Evolutionary conservation across 2,888 invertebrate species (phyloP).

Genomic region (Vannuccia rotundouncinata): DNA sequence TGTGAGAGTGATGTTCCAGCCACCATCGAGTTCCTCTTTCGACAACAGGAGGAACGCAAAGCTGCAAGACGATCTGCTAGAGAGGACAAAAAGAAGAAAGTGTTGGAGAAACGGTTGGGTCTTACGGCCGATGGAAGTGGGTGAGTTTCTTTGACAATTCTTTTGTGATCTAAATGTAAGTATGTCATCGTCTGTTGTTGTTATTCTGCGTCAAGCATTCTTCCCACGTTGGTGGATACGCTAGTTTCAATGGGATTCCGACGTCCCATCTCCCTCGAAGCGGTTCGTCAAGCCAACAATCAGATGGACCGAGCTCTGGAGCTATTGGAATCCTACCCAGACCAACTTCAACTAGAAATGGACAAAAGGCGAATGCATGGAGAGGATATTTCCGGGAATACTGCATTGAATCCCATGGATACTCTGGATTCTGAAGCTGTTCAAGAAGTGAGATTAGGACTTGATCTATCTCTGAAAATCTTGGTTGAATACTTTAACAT

Average conservation of each 20-base stretch:
- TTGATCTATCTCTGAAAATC: too few relatives aligned
- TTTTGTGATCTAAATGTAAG: too few relatives aligned
- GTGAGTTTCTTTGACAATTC: too few relatives aligned
- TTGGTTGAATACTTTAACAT: not conserved
- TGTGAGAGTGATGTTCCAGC: not conserved
- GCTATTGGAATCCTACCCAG: not conserved
- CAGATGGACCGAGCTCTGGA: not conserved
- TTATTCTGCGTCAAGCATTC: too few relatives aligned
- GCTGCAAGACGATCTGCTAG: not conserved
- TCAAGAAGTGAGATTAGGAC: not conserved
- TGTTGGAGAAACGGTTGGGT: not conserved
- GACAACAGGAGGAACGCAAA: not conserved
- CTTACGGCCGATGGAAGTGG: not conserved
- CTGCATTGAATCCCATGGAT: not conserved
- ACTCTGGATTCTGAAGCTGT: not conserved
- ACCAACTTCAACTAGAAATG: not conserved
- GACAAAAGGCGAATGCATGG: not conserved
- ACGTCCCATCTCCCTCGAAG: not conserved
- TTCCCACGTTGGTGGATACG: not conserved
- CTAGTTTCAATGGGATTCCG: not conserved
- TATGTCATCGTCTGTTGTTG: too few relatives aligned
- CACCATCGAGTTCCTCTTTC: not conserved
- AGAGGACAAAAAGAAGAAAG: not conserved
- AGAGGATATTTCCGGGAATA: not conserved
- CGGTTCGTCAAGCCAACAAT: not conserved